Evolutionary conservation across 1,140 invertebrate species (phyloP), one percentile per base, ranked within the genome.

Genomic region (Bombus ignitus): DNA sequence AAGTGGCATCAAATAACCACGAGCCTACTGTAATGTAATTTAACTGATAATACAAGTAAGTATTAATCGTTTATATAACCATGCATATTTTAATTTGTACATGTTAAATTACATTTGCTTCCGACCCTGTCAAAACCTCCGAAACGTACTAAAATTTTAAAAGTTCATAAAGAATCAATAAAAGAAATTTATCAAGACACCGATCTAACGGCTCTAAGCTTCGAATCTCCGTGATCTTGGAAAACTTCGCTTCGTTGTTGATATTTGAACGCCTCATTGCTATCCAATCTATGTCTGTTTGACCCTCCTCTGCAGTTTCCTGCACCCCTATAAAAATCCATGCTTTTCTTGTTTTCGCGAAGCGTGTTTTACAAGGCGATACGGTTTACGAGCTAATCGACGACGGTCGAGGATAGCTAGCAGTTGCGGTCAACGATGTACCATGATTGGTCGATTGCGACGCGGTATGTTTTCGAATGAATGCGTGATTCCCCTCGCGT

Each of bases 401-500:
- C 39, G 13, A 22, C 22, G 39, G 9, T 44, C 10, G 32, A 66
- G 22, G 35, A 32, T 0, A 9, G 59, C 25, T 35, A 3, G 12
- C 10, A 10, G 39, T 42, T 8, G 35, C 18, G 28, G 39, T 81
- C 35, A 53, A 53, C 47, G 22, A 53, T 53, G 1, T 53, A n/a
- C 32, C 2, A 66, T 66, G 81, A 88, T 62, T 81, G 59, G 80
- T 28, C 35, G 35, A 57, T 62, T 32, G 66, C n/a, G 74, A 68
- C 35, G 77, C 73, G n/a, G n/a, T 37, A 68, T 66, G 47, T 44
- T 5, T 68, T n/a, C 73, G 44, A 77, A 59, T 25, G 47, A 53
- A 59, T 3, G 5, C 8, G 81, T 77, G 66, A 75, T 89, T 88
- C 32, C 65, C 66, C 87, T 35, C 6, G 22, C 32, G 79, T 70